Evolutionary conservation across 2,797 vertebrate genomes (phyloP), one percentile per base, ranked within the genome.

Genomic region (Rhabdophis nuchalis): DNA sequence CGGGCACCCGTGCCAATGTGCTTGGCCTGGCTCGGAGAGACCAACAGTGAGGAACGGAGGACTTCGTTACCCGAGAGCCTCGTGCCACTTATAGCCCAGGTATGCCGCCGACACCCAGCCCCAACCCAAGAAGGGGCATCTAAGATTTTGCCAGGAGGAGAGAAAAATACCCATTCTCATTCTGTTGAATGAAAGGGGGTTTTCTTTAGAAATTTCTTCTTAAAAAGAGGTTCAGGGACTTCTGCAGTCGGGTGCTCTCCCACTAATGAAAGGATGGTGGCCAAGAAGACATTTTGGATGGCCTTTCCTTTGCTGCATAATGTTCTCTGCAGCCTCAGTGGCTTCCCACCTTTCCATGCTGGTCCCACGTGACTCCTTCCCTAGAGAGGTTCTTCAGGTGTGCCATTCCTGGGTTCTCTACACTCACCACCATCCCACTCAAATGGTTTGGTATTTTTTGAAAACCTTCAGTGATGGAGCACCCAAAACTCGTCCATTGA

Each of bases 71-170:
- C 36, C 18, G 46, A 61, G 11, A 87, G 3, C 13, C 25, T 86
- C 36, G 61, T 86, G 58, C 46, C 46, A 32, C 1, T 14, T 57
- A 29, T 8, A 54, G 32, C 87, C 46, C 89, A 90, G 64, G 85
- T 82, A 87, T 1, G 8, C 13, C 0, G 1, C n/a, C 18, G 2
- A 46, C 27, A 23, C 4, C 5, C 4, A 23, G 32, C 10, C 11
- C 41, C 50, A 53, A 29, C 23, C 4, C 2, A 36, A 60, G 41
- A 56, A 9, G 29, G 29, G 52, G n/a, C 52, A 23, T 23, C 36
- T 10, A 23, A 41, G 20, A 0, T 5, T 77, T 77, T 11, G 18
- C 36, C 20, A 77, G 18, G 72, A 77, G 18, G 72, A 23, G 72
- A 41, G 72, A 41, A 77, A 41, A 77, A 77, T 41, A 10, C 68